A percentile compares a stretch with the other conserved stretches of the same genome.
Evolutionary conservation across 1,140 invertebrate species (phyloP).

Genomic region (Wasmannia auropunctata): DNA sequence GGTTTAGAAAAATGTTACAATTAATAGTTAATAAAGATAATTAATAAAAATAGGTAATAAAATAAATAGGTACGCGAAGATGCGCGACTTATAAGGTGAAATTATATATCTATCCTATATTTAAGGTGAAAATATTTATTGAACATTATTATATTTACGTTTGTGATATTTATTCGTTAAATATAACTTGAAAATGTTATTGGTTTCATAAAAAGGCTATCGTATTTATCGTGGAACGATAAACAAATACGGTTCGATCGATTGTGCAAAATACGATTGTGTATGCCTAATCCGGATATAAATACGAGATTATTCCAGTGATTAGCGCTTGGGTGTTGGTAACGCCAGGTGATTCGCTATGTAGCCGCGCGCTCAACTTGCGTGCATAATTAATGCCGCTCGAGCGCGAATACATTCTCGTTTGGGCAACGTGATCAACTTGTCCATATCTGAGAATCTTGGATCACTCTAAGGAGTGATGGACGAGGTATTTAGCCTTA

Average conservation of each 20-base stretch:
- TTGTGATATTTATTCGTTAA: not conserved
- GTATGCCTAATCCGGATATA: constrained; percentile 50
- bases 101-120: not conserved
- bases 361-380: constrained; percentile 28
- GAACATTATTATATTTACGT: not conserved
- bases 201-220: not conserved
- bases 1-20: not conserved
- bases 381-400: constrained; percentile 57
- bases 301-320: constrained; percentile 59
- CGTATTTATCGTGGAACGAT: not conserved
- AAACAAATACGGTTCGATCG: not conserved
- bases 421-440: constrained; percentile 41
- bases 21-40: no score
- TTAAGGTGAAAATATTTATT: not conserved
- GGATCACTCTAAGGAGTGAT: constrained; percentile 22
- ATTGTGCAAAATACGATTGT: constrained; percentile 26
- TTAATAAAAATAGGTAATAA: not conserved
- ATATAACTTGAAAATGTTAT: not conserved
- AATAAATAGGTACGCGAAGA: no score
- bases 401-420: constrained; percentile 22
- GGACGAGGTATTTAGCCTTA: constrained; percentile 1
- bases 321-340: constrained; percentile 43
- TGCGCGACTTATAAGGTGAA: not conserved
- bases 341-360: constrained; percentile 38
- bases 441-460: constrained; percentile 46